Percentiles rank a stretch among this genome's conserved stretches.
These are phyloP conservation scores for Encarsia formosa DNA, from an alignment of 2,888 invertebrate genomes.

Conservation along the genomic window DNA sequence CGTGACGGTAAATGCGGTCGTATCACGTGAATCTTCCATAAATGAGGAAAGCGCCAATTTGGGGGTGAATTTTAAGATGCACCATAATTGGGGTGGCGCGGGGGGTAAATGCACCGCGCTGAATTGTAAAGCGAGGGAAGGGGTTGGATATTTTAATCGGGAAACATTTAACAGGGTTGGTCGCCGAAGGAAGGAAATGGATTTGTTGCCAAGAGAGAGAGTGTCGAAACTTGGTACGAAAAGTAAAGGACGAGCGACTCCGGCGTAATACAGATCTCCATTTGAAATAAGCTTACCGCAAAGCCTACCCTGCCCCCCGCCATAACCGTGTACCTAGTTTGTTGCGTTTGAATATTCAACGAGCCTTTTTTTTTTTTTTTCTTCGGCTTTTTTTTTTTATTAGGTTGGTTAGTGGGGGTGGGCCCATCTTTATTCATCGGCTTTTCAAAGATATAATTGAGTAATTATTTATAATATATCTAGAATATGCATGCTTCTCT, in stretches of 20 bases:
- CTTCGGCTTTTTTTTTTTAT: conserved; percentile 42
- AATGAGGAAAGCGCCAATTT: conserved; percentile 21
- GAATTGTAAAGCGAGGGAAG: conserved; percentile 21
- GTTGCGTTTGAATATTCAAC: conserved; percentile 52
- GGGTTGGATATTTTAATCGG: conserved; percentile 21
- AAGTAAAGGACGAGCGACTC: conserved; percentile 36
- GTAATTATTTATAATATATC: conserved; percentile 54
- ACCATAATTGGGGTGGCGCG: conserved; percentile 24
- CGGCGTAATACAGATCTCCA: conserved; percentile 51
- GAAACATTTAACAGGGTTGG: not conserved
- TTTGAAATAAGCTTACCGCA: conserved; percentile 49
- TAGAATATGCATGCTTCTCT: conserved; percentile 51
- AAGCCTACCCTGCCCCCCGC: conserved; percentile 27
- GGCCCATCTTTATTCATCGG: conserved; percentile 53
- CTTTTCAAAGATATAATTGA: conserved; percentile 53
- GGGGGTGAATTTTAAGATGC: conserved; percentile 16
- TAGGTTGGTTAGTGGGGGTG: too few species aligned
- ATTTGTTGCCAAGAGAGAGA: conserved; percentile 27
- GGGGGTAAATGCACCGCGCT: conserved; percentile 10
- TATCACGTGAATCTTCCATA: not conserved
- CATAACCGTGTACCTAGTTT: conserved; percentile 49
- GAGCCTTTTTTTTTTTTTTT: conserved; percentile 43
- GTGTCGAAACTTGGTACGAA: conserved; percentile 36
- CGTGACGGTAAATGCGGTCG: too few species aligned
- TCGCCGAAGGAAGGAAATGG: conserved; percentile 13